These are phyloP conservation scores for Grapholita molesta DNA, from an alignment of 1,140 invertebrate species.

Conservation along the genomic window DNA sequence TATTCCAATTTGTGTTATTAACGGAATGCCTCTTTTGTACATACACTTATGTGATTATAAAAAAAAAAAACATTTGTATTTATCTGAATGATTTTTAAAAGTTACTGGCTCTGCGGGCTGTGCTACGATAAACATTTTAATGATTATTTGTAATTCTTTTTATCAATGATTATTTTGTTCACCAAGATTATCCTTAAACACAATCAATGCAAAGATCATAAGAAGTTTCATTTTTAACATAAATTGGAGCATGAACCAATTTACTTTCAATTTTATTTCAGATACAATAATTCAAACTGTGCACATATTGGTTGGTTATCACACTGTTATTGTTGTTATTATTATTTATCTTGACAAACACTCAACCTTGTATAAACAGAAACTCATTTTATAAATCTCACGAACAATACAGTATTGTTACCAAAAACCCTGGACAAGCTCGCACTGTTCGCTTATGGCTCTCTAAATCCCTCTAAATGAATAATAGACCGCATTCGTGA, in stretches of 20 bases:
- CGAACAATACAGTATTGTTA: slow-evolving; percentile 65
- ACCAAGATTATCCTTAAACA: background rate
- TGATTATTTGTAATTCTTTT: background rate
- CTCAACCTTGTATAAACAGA: slow-evolving; percentile 20
- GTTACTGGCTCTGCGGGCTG: slow-evolving; percentile 16
- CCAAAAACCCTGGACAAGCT: slow-evolving; percentile 51
- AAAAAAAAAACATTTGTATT: slow-evolving; percentile 42
- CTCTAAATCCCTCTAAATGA: slow-evolving; percentile 60
- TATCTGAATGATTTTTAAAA: slow-evolving; percentile 44
- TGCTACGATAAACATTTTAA: slow-evolving; percentile 2
- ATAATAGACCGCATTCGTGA: slow-evolving; percentile 52
- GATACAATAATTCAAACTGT: no score
- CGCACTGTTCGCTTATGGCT: slow-evolving; percentile 47
- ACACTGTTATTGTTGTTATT: background rate
- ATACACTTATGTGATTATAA: slow-evolving; percentile 35
- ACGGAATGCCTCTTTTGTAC: slow-evolving; percentile 18
- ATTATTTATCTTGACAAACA: background rate
- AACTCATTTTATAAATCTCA: slow-evolving; percentile 40
- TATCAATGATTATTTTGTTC: background rate
- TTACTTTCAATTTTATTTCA: no score
- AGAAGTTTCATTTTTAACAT: no score
- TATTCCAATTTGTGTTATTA: slow-evolving; percentile 49
- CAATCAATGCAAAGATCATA: background rate
- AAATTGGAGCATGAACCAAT: no score
- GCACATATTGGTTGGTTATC: background rate